Conservation (phyloP, 2,113 vertebrate species). For the Sturnus vulgaris region DNA sequence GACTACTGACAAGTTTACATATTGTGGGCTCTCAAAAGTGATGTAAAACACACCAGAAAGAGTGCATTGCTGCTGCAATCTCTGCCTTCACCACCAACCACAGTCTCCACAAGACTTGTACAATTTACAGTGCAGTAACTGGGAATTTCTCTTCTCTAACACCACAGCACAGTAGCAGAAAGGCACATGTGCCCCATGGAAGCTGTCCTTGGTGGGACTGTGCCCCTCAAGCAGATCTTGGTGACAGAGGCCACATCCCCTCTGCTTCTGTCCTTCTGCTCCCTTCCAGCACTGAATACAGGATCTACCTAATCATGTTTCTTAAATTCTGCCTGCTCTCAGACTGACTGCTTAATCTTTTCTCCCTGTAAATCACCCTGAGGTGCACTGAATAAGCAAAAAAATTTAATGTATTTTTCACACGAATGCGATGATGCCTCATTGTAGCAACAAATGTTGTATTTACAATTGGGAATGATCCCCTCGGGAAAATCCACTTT, state of each 20-base stretch:
- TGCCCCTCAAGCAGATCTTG: background rate
- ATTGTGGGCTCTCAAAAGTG: background rate
- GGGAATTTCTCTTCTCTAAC: background rate
- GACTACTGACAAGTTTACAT: background rate
- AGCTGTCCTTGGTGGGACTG: background rate
- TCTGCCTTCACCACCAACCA: background rate
- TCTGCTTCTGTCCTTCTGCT: background rate
- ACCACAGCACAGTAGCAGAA: background rate
- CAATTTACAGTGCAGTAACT: background rate
- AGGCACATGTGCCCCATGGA: background rate
- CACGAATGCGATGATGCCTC: background rate
- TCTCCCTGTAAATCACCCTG: background rate
- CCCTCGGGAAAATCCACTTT: background rate
- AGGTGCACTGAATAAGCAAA: background rate
- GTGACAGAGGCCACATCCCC: too few relatives aligned
- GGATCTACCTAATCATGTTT: background rate
- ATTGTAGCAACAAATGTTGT: background rate
- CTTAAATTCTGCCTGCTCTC: background rate
- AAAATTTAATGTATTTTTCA: background rate
- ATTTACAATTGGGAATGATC: background rate
- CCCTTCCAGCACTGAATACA: background rate
- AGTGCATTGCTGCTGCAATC: background rate
- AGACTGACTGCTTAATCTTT: background rate
- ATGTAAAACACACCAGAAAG: background rate
- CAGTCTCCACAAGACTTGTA: background rate